Evolutionary conservation across 2,797 vertebrate species (phyloP).

Genomic region (Garrulus glandarius): DNA sequence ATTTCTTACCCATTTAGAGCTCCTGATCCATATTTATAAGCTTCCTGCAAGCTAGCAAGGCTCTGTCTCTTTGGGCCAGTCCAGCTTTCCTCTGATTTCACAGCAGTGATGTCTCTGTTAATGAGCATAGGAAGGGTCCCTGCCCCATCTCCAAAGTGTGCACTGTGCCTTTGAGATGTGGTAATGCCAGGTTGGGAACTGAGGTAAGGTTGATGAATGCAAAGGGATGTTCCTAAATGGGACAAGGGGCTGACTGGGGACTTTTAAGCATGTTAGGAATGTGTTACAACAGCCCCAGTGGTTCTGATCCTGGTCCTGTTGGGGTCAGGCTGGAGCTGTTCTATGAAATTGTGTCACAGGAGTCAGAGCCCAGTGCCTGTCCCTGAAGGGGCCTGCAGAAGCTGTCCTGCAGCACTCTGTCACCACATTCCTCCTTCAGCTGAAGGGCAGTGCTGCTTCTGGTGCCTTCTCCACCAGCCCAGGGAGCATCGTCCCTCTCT

Average conservation of each 20-base stretch:
- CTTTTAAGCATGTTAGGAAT: neutral
- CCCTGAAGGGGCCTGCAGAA: neutral
- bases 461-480: neutral
- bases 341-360: neutral
- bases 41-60: neutral
- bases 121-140: neutral
- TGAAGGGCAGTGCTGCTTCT: neutral
- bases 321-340: neutral
- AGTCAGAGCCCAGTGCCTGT: neutral
- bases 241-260: neutral
- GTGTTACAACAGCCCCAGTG: neutral
- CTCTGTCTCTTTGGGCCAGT: neutral
- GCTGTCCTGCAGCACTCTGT: neutral
- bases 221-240: neutral
- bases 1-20: neutral
- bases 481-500: neutral
- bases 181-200: neutral
- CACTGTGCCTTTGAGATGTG: neutral
- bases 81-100: neutral
- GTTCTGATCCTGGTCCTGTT: neutral
- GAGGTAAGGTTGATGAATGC: neutral
- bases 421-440: neutral
- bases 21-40: neutral
- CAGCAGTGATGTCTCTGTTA: neutral
- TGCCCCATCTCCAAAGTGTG: neutral